These are phyloP conservation scores for Zoanthus gigantus DNA, from an alignment of 92 coral and sea anemone species.

Conservation along the genomic window DNA sequence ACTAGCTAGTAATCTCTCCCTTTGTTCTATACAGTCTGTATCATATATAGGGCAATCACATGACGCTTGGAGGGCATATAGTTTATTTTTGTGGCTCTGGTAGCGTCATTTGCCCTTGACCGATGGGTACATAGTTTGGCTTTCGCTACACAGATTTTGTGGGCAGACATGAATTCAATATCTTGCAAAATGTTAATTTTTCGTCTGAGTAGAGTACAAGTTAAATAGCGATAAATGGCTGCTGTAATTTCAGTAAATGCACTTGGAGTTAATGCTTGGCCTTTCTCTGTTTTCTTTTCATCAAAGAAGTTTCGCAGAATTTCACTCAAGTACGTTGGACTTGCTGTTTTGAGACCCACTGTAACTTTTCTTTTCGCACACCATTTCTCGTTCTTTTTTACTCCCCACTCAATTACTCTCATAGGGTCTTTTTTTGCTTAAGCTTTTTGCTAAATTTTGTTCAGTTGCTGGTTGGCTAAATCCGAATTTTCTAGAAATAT, in stretches of 20 bases:
- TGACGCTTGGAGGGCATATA: too few species aligned
- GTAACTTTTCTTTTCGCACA: slow-evolving; percentile 1
- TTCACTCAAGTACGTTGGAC: neutral
- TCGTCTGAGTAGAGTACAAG: too few species aligned
- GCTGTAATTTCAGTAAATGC: slow-evolving; percentile 5
- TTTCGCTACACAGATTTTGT: neutral
- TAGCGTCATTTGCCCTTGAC: too few species aligned
- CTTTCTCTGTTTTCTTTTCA: slow-evolving; percentile 20
- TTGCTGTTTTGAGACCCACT: neutral
- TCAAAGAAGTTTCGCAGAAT: slow-evolving; percentile 14
- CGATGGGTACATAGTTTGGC: too few species aligned
- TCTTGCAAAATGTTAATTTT: too few species aligned
- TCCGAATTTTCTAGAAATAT: slow-evolving; percentile 26
- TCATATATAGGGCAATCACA: too few species aligned
- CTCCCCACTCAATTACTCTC: slow-evolving; percentile 36
- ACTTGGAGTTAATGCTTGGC: slow-evolving; percentile 31
- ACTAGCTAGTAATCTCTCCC: too few species aligned
- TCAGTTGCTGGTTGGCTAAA: slow-evolving; percentile 30
- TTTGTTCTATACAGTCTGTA: too few species aligned
- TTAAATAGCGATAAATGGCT: neutral
- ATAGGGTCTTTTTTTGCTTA: slow-evolving; percentile 16
- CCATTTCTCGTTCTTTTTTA: neutral
- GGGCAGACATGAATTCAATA: too few species aligned
- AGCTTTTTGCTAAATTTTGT: slow-evolving; percentile 39
- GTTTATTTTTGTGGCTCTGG: too few species aligned